Percentiles rank a stretch among this genome's conserved stretches.
phyloP scores from a whole-genome alignment of 2,888 invertebrate species.

The Heteromyza rotundicornis region DNA sequence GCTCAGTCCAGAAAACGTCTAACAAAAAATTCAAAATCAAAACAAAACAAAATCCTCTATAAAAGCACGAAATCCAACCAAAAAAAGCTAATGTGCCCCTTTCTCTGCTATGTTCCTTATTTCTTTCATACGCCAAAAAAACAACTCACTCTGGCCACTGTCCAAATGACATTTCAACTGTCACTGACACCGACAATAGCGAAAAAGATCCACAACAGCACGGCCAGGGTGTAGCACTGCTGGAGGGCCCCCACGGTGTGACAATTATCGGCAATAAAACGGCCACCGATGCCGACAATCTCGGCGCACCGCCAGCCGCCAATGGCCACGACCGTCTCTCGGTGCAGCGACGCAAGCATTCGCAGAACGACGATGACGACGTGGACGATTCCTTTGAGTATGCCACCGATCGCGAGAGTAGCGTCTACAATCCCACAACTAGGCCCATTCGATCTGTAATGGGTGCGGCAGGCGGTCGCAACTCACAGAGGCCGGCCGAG shows the following conservation, averaged over 20 bases:
- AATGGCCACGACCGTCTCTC: conserved; percentile 39
- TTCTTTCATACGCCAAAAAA: conserved; percentile 1
- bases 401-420: conserved; percentile 58
- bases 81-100: conserved; percentile 4
- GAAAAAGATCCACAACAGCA: conserved; percentile 38
- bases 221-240: conserved; percentile 56
- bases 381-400: conserved; percentile 60
- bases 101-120: conserved; percentile 19
- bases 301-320: conserved; percentile 9
- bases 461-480: conserved; percentile 52
- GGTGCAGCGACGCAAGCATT: conserved; percentile 39
- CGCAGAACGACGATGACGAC: conserved; percentile 29
- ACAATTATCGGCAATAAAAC: conserved; percentile 47
- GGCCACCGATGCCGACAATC: conserved; percentile 9
- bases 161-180: conserved; percentile 6
- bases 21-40: conserved; percentile 32
- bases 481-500: conserved; percentile 34
- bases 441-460: conserved; percentile 48
- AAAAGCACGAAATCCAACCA: conserved; percentile 2
- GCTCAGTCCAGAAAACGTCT: conserved; percentile 25
- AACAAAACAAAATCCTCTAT: too few species aligned
- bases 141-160: neutral
- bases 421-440: conserved; percentile 61
- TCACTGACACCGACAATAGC: conserved; percentile 9
- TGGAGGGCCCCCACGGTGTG: conserved; percentile 59